Evolutionary conservation across 2,888 invertebrate genomes (phyloP).

Genomic region (Gibbula magus): DNA sequence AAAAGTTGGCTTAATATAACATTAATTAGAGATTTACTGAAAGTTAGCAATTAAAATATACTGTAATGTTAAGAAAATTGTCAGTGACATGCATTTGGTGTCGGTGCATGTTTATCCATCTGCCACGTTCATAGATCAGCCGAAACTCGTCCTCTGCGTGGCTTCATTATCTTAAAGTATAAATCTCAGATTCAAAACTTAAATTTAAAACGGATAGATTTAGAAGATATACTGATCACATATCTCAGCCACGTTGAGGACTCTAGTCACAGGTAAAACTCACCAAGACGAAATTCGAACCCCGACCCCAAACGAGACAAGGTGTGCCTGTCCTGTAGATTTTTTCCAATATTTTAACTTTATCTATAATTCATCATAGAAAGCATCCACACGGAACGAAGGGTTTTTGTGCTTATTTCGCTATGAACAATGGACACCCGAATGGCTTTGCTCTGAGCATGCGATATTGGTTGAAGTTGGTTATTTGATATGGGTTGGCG

Average conservation of each 20-base stretch:
- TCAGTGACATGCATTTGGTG: too few relatives aligned
- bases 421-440: background rate
- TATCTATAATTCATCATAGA: conserved; percentile 16
- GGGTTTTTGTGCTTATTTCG: background rate
- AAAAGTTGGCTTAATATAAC: too few relatives aligned
- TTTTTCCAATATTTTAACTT: conserved; percentile 4
- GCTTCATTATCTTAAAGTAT: too few relatives aligned
- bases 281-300: background rate
- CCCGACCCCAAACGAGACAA: background rate
- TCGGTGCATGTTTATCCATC: too few relatives aligned
- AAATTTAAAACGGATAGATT: too few relatives aligned
- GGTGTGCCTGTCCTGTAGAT: background rate
- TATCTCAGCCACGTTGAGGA: background rate
- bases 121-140: too few relatives aligned
- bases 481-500: background rate
- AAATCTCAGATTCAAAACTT: too few relatives aligned
- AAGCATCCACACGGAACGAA: background rate
- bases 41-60: too few relatives aligned
- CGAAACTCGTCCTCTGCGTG: too few relatives aligned
- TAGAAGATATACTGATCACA: too few relatives aligned
- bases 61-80: too few relatives aligned
- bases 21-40: too few relatives aligned
- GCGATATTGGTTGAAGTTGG: background rate
- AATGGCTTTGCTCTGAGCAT: background rate
- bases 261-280: background rate